Base-by-base conservation (phyloP, 2,888 invertebrate species). In the Arctia plantaginis region DNA sequence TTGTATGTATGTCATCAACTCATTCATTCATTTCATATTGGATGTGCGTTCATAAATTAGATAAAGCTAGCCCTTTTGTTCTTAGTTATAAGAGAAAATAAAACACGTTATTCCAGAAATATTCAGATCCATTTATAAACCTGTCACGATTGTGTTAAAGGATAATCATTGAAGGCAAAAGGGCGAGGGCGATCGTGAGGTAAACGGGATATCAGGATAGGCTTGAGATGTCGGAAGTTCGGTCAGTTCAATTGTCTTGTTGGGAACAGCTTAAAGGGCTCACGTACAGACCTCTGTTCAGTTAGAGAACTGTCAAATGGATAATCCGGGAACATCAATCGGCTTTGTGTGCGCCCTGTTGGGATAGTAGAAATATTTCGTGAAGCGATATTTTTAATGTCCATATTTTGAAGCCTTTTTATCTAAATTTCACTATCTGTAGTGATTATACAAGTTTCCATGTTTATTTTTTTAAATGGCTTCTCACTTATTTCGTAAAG, bases 301-400 rank as follows among this genome's bases (percentile, higher is more conserved):
- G 18, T 62, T 30, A 30, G 39, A 39, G 55, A 66, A 55, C 66
- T 66, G 51, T 39, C 47, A 66, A 39, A 39, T 35, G 13, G 51
- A 66, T 65, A 66, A 51, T 51, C 27, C 35, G 41, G 20, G 39
- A 71, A 66, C 66, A 71, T 71, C 66, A 30, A 55, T 55, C 27
- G 33, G 55, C 65, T 71, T 71, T 55, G 66, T 66, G n/a, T 39
- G 39, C 18, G 39, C 6, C 20, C 33, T 10, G 47, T 66, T 23
- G 65, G 35, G 7, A 51, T 23, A 62, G 30, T 62, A 18, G 18
- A 62, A 30, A 30, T 62, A 30, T 18, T 62, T 30, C 30, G 18
- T 30, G 30, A 7, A 62, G 15, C 1, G 30, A 62, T 62, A 30
- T 30, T 62, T 30, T 7, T 30, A 18, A 62, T 15, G 15, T 30